Percentiles rank a stretch among this genome's conserved stretches.
phyloP scores from a whole-genome alignment of 2,797 vertebrate genomes.

The Tapera naevia region DNA sequence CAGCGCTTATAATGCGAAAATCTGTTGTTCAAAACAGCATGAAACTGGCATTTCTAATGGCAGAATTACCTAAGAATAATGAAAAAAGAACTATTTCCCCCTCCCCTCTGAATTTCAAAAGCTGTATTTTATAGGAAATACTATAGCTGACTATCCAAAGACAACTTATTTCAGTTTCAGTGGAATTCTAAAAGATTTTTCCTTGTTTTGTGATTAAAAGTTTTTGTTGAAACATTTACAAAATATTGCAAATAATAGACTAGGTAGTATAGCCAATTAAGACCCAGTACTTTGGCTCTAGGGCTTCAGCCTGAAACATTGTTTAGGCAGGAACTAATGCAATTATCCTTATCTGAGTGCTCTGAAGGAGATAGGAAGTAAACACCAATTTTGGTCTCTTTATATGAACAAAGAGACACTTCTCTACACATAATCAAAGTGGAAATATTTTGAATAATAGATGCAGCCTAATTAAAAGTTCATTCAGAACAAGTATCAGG shows the following conservation, averaged over 20 bases:
- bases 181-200: neutral
- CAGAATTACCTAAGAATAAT: neutral
- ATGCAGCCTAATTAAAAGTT: slow-evolving; percentile 56
- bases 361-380: slow-evolving; percentile 49
- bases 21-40: slow-evolving; percentile 14
- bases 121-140: neutral
- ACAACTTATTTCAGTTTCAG: neutral
- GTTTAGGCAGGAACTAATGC: slow-evolving; percentile 64
- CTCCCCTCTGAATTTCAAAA: neutral
- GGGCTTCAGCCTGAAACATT: slow-evolving; percentile 43
- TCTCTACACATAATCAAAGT: slow-evolving; percentile 46
- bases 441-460: slow-evolving; percentile 49
- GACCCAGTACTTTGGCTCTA: slow-evolving; percentile 26
- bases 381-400: slow-evolving; percentile 54
- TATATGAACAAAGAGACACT: neutral
- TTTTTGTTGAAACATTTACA: slow-evolving; percentile 35
- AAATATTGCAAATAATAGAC: slow-evolving; percentile 60
- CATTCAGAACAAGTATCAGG: slow-evolving; percentile 23
- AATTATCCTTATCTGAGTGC: slow-evolving; percentile 67
- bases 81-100: neutral
- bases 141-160: neutral
- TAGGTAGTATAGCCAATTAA: slow-evolving; percentile 23
- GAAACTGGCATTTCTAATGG: neutral
- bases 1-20: slow-evolving; percentile 1
- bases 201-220: slow-evolving; percentile 19